A percentile compares a stretch with the other conserved stretches of the same genome.
Conservation (phyloP, 2,888 invertebrate genomes). For the Allygus modestus region DNA sequence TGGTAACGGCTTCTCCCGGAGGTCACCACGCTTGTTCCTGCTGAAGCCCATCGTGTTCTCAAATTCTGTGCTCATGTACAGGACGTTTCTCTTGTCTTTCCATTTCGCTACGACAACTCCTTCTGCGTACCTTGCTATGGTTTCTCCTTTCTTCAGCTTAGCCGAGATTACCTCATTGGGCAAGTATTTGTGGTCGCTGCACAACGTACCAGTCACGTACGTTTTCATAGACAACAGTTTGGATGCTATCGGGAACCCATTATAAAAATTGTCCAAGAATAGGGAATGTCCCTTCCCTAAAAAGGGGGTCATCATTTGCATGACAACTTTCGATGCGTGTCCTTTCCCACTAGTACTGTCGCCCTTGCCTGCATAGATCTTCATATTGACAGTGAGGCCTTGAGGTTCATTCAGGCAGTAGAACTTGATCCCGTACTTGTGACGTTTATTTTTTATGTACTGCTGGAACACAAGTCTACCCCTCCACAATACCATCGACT, state of each 20-base stretch:
- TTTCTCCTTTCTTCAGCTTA: conserved; percentile 61
- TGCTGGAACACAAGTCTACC: neutral
- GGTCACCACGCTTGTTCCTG: neutral
- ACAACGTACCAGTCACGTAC: conserved; percentile 58
- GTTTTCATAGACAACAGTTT: conserved; percentile 55
- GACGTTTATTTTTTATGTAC: no score
- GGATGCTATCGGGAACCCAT: neutral
- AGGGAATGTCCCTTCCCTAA: neutral
- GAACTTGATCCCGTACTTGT: neutral
- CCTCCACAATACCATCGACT: conserved; percentile 3
- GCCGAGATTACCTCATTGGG: conserved; percentile 21
- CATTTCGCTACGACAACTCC: neutral
- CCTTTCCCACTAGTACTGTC: neutral
- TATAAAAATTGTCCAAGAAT: neutral
- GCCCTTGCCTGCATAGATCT: neutral
- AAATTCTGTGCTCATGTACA: neutral
- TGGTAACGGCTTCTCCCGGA: neutral
- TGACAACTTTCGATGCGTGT: conserved; percentile 1
- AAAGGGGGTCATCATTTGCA: neutral
- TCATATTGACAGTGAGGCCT: neutral
- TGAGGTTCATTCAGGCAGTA: neutral
- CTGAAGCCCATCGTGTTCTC: neutral
- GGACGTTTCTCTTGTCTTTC: neutral
- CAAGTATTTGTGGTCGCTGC: conserved; percentile 30
- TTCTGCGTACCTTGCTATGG: neutral